phyloP scores from a whole-genome alignment of 2,888 invertebrate species.

The Parthenolecanium corni region DNA sequence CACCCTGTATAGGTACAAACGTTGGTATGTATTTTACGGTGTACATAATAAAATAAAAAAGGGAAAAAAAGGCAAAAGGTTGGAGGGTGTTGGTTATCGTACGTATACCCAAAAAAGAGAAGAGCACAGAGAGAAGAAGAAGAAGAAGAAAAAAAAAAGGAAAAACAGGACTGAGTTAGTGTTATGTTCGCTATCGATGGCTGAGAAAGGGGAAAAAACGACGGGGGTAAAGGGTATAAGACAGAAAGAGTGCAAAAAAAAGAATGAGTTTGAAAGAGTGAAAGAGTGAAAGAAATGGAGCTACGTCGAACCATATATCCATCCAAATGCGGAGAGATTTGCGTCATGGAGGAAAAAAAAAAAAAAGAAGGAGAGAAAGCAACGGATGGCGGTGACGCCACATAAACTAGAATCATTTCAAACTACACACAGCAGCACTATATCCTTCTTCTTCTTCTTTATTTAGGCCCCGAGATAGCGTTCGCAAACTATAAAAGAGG shows the following conservation, averaged over 20 bases:
- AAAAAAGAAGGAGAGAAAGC: conserved; percentile 7
- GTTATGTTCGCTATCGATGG: conserved; percentile 28
- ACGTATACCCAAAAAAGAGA: not conserved
- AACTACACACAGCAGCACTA: conserved; percentile 28
- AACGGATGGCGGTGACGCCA: conserved; percentile 28
- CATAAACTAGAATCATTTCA: conserved; percentile 29
- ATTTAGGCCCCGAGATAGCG: conserved; percentile 28
- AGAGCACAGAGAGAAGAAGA: not conserved
- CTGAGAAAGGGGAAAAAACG: conserved; percentile 21
- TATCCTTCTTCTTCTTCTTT: conserved; percentile 26
- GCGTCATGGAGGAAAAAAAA: conserved; percentile 19
- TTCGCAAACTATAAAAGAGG: conserved; percentile 29
- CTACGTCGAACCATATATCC: conserved; percentile 26
- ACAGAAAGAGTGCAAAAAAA: no score
- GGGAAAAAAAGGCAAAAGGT: not conserved
- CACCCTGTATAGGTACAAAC: not conserved
- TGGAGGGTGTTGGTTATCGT: conserved; percentile 5
- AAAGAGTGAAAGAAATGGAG: conserved; percentile 19
- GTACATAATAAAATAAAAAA: conserved; percentile 22
- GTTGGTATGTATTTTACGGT: conserved; percentile 27
- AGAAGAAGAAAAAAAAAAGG: not conserved
- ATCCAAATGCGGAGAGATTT: conserved; percentile 28
- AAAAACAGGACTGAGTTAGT: conserved; percentile 27
- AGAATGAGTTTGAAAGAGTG: not conserved
- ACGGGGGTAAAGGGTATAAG: no score